Evolutionary conservation across 2,113 vertebrate species (phyloP).

Genomic region (Tachysurus vachellii): DNA sequence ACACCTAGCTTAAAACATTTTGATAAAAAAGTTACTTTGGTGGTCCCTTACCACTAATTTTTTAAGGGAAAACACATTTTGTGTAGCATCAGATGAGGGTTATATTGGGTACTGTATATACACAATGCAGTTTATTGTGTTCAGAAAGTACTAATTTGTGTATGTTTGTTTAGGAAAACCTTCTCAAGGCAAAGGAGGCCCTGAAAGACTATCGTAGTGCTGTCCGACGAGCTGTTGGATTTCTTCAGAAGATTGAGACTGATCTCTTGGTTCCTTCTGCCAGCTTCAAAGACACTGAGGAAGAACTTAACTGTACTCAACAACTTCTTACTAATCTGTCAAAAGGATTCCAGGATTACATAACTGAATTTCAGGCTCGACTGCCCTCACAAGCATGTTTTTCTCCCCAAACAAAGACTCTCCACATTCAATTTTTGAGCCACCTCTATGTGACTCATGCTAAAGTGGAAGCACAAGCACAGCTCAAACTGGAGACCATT

Average conservation of each 20-base stretch:
- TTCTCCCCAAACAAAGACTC: constrained; percentile 64
- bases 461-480: constrained; percentile 68
- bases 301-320: constrained; percentile 59
- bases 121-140: constrained; percentile 8
- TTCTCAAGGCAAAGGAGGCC: constrained; percentile 73
- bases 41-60: neutral
- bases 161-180: constrained; percentile 68
- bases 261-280: constrained; percentile 58
- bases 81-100: neutral
- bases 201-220: constrained; percentile 71
- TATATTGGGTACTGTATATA: neutral
- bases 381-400: constrained; percentile 66
- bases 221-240: constrained; percentile 63
- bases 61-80: neutral
- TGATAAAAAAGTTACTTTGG: neutral
- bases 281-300: constrained; percentile 64
- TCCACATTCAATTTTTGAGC: constrained; percentile 71
- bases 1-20: neutral
- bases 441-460: constrained; percentile 71
- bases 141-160: constrained; percentile 16
- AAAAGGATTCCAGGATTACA: constrained; percentile 72
- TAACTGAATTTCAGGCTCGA: constrained; percentile 69
- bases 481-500: constrained; percentile 66
- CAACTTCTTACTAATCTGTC: constrained; percentile 58
- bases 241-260: constrained; percentile 71